phyloP scores from a whole-genome alignment of 1,140 invertebrate species.

The Wasmannia auropunctata region DNA sequence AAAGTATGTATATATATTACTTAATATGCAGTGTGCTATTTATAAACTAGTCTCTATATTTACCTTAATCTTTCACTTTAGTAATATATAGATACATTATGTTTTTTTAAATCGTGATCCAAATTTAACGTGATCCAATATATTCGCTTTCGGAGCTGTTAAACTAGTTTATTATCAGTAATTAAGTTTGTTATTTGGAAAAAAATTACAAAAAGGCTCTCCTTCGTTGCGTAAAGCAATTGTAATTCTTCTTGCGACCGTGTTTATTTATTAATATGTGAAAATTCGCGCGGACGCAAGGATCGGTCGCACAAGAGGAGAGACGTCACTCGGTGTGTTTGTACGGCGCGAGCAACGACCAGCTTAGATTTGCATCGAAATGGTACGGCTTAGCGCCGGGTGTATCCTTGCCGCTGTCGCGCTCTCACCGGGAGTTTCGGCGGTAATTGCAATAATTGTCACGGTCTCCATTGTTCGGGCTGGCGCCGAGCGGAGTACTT shows the following conservation, averaged over 20 bases:
- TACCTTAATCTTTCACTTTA: background rate
- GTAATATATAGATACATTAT: background rate
- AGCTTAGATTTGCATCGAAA: constrained; percentile 80
- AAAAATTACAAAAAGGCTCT: background rate
- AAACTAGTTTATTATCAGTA: background rate
- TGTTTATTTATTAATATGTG: background rate
- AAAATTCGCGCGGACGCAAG: background rate
- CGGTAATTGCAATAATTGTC: constrained; percentile 85
- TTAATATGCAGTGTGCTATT: background rate
- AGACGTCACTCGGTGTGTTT: constrained; percentile 35
- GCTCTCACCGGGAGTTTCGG: constrained; percentile 72
- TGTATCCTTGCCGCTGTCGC: constrained; percentile 64
- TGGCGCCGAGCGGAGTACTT: constrained; percentile 70
- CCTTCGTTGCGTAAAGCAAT: no score
- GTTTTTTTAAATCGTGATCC: background rate
- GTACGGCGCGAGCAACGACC: constrained; percentile 30
- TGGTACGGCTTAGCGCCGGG: constrained; percentile 71
- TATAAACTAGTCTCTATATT: constrained; percentile 7
- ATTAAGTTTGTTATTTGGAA: background rate
- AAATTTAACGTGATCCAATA: background rate
- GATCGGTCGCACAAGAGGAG: background rate
- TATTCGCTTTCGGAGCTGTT: background rate
- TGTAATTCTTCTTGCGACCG: background rate
- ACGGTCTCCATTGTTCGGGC: constrained; percentile 77
- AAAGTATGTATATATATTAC: background rate